Evolutionary conservation across 2,888 invertebrate genomes (phyloP), one percentile per base, ranked within the genome.

Genomic region (Chydorus sphaericus): DNA sequence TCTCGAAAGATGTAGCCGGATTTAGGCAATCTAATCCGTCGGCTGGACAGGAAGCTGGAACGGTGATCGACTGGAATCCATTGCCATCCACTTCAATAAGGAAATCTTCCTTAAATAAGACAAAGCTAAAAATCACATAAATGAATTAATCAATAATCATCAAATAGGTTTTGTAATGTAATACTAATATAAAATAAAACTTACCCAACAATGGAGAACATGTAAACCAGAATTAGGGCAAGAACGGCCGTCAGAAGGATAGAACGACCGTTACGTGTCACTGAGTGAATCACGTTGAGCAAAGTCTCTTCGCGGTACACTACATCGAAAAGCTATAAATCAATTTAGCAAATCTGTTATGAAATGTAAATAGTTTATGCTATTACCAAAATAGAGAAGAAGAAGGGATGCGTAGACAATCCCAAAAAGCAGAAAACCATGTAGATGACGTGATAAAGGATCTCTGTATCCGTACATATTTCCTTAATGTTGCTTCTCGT

Each of bases 281-380:
- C 98, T 49, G 97, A 97, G 65, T 91, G 82, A 69, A 99, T 98
- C 60, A 98, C 98, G 77, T 98, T 99, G 65, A 94, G 77, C 65
- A 99, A 76, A 5, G 98, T 98, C 76, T 99, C 98, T 74, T 99
- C 98, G 63, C 96, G 83, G 71, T 96, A 94, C 55, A 99, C 93
- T 59, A 98, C 91, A 75, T 99, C 98, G 64, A 97, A 83, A 38
- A 98, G 77, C 94, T 96, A 70, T 49, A 73, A 72, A 59, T n/a
- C 54, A 60, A 33, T 60, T 59, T 60, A 44, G 37, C 6, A 20
- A 18, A 49, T 2, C 16, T 2, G 4, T n/a, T 23, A 54, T 10
- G 16, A 26, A 5, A 26, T 2, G 28, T 14, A 10, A 10, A 26
- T 18, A 54, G 11, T 7, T 1, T 4, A 28, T 33, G 48, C 31